Conservation (phyloP, 2,797 vertebrate species). For the Capromys pilorides region DNA sequence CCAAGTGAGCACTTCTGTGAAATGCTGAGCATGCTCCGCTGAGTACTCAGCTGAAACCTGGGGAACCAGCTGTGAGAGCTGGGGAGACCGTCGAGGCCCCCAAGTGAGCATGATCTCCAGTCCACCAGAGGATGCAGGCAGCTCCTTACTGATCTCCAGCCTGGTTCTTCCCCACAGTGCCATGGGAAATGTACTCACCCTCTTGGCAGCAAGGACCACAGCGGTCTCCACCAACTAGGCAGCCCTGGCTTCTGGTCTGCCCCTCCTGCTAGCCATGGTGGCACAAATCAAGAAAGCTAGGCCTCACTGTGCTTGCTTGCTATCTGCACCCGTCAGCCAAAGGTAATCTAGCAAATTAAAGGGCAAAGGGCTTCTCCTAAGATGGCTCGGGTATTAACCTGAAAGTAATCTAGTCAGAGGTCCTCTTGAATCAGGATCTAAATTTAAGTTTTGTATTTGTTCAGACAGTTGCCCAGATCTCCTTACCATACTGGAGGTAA, state of each 20-base stretch:
- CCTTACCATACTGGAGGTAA: background rate
- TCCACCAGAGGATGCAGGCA: background rate
- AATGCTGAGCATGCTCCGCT: background rate
- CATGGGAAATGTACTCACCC: background rate
- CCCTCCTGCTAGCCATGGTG: background rate
- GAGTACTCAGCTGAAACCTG: background rate
- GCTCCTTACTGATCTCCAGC: background rate
- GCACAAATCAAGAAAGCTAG: background rate
- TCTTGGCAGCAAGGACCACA: background rate
- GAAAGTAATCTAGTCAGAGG: background rate
- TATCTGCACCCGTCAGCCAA: background rate
- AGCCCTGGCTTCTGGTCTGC: background rate
- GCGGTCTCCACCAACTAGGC: background rate
- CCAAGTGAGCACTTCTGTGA: fast-evolving
- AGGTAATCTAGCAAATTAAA: background rate
- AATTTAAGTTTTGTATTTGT: background rate
- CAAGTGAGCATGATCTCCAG: background rate
- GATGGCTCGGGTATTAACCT: background rate
- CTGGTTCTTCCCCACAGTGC: background rate
- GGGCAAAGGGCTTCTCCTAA: background rate
- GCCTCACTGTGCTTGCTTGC: background rate
- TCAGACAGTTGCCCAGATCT: background rate
- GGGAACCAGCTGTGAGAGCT: background rate
- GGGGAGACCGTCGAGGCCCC: background rate
- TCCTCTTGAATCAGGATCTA: background rate